Evolutionary conservation across 2,888 invertebrate genomes (phyloP).

Genomic region (Deilephila elpenor): DNA sequence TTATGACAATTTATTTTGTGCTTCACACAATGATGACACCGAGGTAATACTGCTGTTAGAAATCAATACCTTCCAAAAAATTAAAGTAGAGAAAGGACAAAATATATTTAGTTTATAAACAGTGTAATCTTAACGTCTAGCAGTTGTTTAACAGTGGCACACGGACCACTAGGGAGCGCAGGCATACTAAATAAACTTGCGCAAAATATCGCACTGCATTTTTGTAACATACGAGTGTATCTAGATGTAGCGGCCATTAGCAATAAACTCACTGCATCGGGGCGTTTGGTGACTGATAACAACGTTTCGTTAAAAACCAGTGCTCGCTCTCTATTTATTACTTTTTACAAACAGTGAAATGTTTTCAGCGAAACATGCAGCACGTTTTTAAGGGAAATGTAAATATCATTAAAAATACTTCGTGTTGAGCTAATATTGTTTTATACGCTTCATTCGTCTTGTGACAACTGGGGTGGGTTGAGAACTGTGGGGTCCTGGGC

Average conservation of each 20-base stretch:
- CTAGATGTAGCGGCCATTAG: neutral
- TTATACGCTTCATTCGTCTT: too few species aligned
- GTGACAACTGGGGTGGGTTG: too few species aligned
- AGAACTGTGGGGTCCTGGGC: too few species aligned
- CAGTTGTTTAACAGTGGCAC: neutral
- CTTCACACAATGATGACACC: too few species aligned
- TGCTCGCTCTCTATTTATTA: neutral
- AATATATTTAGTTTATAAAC: too few species aligned
- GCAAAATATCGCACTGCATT: neutral
- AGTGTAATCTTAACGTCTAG: too few species aligned
- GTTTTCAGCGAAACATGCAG: neutral
- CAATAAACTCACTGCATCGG: conserved; percentile 8
- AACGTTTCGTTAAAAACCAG: neutral
- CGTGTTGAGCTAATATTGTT: neutral
- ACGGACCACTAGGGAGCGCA: neutral
- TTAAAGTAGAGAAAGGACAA: too few species aligned
- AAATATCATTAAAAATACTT: neutral
- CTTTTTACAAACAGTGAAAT: neutral
- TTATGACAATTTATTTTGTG: too few species aligned
- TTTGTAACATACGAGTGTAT: conserved; percentile 4
- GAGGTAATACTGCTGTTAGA: too few species aligned
- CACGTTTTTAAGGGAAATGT: neutral
- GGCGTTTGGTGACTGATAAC: conserved; percentile 5
- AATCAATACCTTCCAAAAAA: too few species aligned
- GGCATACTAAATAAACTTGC: neutral